A percentile compares a stretch with the other conserved stretches of the same genome.
phyloP scores from a whole-genome alignment of 1,140 invertebrate genomes.

The Hycleus phaleratus region DNA sequence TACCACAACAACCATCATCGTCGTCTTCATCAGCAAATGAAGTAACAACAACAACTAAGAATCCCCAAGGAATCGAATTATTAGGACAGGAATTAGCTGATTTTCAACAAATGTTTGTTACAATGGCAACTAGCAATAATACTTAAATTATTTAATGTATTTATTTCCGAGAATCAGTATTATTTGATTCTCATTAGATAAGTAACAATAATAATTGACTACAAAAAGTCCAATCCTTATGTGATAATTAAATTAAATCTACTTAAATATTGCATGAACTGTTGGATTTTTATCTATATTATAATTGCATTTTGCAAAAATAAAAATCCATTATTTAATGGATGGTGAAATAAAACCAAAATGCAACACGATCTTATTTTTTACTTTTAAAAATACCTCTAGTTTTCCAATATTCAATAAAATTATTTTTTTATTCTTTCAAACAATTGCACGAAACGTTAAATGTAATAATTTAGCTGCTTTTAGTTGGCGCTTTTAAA shows the following conservation, averaged over 20 bases:
- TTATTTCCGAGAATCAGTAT: not conserved
- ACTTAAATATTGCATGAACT: conserved; percentile 11
- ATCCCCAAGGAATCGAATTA: conserved; percentile 34
- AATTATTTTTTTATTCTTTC: too few relatives aligned
- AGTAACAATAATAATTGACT: not conserved
- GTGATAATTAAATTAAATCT: conserved; percentile 25
- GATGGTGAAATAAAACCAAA: too few relatives aligned
- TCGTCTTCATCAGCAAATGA: not conserved
- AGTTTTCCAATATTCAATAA: too few relatives aligned
- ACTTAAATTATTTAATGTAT: conserved; percentile 29
- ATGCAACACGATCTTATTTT: too few relatives aligned
- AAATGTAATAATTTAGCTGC: too few relatives aligned
- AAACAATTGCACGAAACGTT: too few relatives aligned
- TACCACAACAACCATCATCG: conserved; percentile 14
- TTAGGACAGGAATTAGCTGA: conserved; percentile 39
- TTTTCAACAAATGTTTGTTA: conserved; percentile 41
- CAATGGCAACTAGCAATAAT: conserved; percentile 41
- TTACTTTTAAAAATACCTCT: too few relatives aligned
- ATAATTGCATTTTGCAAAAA: conserved; percentile 2
- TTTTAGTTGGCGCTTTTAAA: too few relatives aligned
- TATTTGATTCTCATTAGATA: not conserved
- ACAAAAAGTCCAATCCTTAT: conserved; percentile 22
- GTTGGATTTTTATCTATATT: conserved; percentile 5
- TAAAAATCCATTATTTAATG: too few relatives aligned
- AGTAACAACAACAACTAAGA: not conserved